Conservation (phyloP, 1,140 invertebrate genomes). For the Galleria mellonella region DNA sequence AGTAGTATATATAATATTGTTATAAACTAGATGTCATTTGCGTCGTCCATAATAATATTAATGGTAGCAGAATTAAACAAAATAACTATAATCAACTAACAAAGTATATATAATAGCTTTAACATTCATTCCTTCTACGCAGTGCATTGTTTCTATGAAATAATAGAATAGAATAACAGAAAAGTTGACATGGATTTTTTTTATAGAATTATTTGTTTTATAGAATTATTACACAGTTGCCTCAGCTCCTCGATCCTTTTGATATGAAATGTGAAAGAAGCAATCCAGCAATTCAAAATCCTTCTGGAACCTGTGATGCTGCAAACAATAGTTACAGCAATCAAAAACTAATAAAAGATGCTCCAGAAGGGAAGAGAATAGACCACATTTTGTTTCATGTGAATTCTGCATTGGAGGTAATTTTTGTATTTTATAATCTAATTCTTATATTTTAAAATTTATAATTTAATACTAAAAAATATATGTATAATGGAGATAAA, state of each 20-base stretch:
- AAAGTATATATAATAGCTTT: too few species aligned
- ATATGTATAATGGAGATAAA: too few species aligned
- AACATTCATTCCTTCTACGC: too few species aligned
- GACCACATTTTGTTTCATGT: conserved; percentile 91
- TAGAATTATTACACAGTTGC: conserved; percentile 74
- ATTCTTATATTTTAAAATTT: not conserved
- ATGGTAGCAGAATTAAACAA: too few species aligned
- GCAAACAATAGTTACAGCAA: conserved; percentile 89
- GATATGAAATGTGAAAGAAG: conserved; percentile 30
- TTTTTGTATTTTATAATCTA: not conserved
- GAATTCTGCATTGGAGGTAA: conserved; percentile 72
- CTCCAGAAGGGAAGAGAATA: conserved; percentile 88
- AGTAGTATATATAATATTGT: too few species aligned
- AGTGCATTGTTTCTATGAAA: too few species aligned
- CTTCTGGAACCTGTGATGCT: conserved; percentile 84
- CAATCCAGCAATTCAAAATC: conserved; percentile 18
- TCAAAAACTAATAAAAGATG: conserved; percentile 63
- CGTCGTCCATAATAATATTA: too few species aligned
- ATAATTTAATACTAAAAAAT: too few species aligned
- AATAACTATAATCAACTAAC: too few species aligned
- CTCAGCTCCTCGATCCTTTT: conserved; percentile 69
- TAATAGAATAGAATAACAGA: too few species aligned
- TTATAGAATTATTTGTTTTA: conserved; percentile 20
- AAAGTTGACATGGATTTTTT: too few species aligned
- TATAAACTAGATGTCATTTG: too few species aligned